A percentile compares a stretch with the other conserved stretches of the same genome.
phyloP scores from a whole-genome alignment of 2,888 invertebrate species.

The Ichneumoninae sp. region DNA sequence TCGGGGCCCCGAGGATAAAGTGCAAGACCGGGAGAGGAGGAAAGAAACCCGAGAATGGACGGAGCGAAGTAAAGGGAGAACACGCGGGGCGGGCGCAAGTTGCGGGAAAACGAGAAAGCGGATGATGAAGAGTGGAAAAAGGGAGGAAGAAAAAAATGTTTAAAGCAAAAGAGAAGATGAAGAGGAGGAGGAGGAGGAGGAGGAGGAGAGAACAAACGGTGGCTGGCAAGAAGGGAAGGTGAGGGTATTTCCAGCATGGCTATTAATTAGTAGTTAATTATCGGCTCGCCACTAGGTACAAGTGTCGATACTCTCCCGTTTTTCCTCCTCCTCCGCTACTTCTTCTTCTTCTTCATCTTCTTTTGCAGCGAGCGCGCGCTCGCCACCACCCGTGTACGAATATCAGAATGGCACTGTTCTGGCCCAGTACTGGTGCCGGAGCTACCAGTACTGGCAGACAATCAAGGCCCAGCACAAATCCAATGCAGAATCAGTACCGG shows the following conservation, averaged over 20 bases:
- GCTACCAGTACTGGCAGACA: no score
- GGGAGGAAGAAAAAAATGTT: neutral
- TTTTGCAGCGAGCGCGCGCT: neutral
- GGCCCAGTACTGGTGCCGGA: no score
- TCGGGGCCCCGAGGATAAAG: slow-evolving; percentile 59
- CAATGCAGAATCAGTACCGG: no score
- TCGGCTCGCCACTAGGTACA: slow-evolving; percentile 65
- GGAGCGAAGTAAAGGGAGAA: slow-evolving; percentile 1
- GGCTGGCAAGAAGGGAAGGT: slow-evolving; percentile 41
- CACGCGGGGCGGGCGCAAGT: slow-evolving; percentile 23
- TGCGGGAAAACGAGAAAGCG: slow-evolving; percentile 25
- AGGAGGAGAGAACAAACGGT: slow-evolving; percentile 44
- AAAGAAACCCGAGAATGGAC: slow-evolving; percentile 13
- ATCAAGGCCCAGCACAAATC: no score
- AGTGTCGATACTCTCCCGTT: slow-evolving; percentile 68
- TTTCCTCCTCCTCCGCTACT: neutral
- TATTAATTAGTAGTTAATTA: slow-evolving; percentile 78
- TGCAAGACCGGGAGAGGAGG: slow-evolving; percentile 16
- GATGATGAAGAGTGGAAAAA: slow-evolving; percentile 20
- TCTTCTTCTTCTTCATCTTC: neutral
- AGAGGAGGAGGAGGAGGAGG: slow-evolving; percentile 39
- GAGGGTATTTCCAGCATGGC: slow-evolving; percentile 67
- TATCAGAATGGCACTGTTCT: no score
- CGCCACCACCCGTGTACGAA: slow-evolving; percentile 7
- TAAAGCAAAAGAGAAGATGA: slow-evolving; percentile 13